Percentiles rank a stretch among this genome's conserved stretches.
These are phyloP conservation scores for Pterobdella sp. DNA, from an alignment of 2,888 invertebrate species.

Conservation along the genomic window DNA sequence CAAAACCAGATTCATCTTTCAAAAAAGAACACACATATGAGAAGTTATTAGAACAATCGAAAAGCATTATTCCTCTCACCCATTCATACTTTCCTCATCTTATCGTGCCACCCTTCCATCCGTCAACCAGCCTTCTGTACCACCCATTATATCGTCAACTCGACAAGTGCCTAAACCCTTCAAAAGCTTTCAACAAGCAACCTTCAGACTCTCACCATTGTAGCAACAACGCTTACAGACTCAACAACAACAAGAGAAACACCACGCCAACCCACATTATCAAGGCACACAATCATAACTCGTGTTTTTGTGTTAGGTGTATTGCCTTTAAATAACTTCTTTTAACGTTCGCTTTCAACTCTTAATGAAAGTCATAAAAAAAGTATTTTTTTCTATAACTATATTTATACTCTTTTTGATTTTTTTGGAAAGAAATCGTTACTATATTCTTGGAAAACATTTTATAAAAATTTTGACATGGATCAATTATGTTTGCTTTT, in stretches of 20 bases:
- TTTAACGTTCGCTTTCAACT: too few relatives aligned
- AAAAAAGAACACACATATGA: background rate
- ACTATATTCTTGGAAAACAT: too few relatives aligned
- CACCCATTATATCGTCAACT: background rate
- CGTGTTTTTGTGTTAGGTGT: background rate
- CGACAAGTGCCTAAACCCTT: background rate
- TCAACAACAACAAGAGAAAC: background rate
- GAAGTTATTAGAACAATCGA: background rate
- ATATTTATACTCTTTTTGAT: too few relatives aligned
- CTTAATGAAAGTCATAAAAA: too few relatives aligned
- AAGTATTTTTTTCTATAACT: too few relatives aligned
- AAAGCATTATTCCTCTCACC: background rate
- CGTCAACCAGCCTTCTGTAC: background rate
- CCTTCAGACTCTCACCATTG: too few relatives aligned
- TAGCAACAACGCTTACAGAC: background rate
- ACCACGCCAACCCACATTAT: background rate
- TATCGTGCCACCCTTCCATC: background rate
- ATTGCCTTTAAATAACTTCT: background rate
- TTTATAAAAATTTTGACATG: too few relatives aligned
- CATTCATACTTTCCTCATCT: slow-evolving; percentile 5
- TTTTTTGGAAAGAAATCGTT: too few relatives aligned
- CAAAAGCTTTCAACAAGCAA: background rate
- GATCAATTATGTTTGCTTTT: too few relatives aligned
- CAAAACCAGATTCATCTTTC: background rate
- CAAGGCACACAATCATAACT: background rate